A percentile compares a stretch with the other conserved stretches of the same genome.
These are phyloP conservation scores for Phyllotis vaccarum DNA, from an alignment of 2,797 vertebrate species.

Conservation along the genomic window DNA sequence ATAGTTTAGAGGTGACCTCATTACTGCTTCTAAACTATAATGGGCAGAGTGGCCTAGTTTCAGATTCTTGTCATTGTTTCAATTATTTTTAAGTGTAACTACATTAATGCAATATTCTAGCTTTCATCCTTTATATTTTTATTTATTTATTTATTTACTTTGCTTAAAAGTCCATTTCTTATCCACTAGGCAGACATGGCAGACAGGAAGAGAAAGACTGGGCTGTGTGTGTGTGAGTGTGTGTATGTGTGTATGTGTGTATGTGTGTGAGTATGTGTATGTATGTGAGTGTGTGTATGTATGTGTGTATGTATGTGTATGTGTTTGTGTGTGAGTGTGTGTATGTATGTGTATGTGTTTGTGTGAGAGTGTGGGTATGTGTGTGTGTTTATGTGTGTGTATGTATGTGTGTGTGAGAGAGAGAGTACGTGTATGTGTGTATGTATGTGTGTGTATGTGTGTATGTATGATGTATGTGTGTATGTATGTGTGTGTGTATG, in stretches of 20 bases:
- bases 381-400: not conserved
- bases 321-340: not conserved
- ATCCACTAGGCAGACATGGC: not conserved
- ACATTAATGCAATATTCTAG: not conserved
- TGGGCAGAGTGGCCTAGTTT: slow-evolving; percentile 45
- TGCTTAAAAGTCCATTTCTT: not conserved
- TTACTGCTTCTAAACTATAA: slow-evolving; percentile 53
- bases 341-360: not conserved
- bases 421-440: too few species aligned
- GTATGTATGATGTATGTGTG: not conserved
- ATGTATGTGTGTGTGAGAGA: not conserved
- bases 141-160: too few species aligned
- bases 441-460: not conserved
- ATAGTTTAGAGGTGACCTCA: slow-evolving; percentile 40
- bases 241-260: not conserved
- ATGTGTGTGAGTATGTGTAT: too few species aligned
- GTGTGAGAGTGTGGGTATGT: not conserved
- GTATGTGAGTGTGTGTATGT: not conserved
- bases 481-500: not conserved
- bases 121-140: not conserved
- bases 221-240: not conserved
- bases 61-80: slow-evolving; percentile 1
- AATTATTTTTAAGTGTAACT: not conserved
- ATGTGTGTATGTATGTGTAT: not conserved
- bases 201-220: not conserved